These are phyloP conservation scores for Gryon sp. DNA, from an alignment of 1,140 invertebrate genomes.

Conservation along the genomic window DNA sequence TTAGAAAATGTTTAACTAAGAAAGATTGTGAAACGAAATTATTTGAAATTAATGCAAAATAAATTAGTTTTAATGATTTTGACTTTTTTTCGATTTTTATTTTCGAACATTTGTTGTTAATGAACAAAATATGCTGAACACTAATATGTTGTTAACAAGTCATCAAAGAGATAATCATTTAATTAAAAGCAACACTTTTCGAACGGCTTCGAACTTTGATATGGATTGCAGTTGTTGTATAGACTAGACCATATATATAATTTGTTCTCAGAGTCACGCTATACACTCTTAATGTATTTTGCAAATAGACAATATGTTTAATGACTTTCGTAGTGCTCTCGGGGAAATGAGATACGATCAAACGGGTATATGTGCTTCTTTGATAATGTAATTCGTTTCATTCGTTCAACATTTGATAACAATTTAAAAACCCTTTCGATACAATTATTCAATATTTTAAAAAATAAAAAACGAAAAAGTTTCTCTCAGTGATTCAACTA, in stretches of 20 bases:
- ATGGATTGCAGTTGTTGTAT: slow-evolving; percentile 43
- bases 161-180: slow-evolving; percentile 60
- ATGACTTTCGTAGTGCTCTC: slow-evolving; percentile 28
- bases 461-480: too few relatives aligned
- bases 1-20: too few relatives aligned
- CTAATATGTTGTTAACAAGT: slow-evolving; percentile 55
- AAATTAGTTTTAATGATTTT: too few relatives aligned
- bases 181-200: slow-evolving; percentile 39
- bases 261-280: slow-evolving; percentile 54
- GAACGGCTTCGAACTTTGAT: slow-evolving; percentile 39
- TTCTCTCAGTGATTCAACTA: too few relatives aligned
- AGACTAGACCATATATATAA: slow-evolving; percentile 25
- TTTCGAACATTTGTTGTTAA: too few relatives aligned
- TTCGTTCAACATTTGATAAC: background rate
- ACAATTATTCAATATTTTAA: too few relatives aligned
- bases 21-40: background rate
- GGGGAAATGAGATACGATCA: slow-evolving; percentile 22
- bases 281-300: slow-evolving; percentile 41
- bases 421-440: background rate
- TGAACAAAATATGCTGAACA: too few relatives aligned
- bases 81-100: too few relatives aligned
- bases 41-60: too few relatives aligned
- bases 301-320: slow-evolving; percentile 40
- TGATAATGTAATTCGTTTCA: too few relatives aligned
- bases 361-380: too few relatives aligned